These are phyloP conservation scores for Forbesichthys agassizii DNA, from an alignment of 2,113 vertebrate genomes.

Conservation along the genomic window DNA sequence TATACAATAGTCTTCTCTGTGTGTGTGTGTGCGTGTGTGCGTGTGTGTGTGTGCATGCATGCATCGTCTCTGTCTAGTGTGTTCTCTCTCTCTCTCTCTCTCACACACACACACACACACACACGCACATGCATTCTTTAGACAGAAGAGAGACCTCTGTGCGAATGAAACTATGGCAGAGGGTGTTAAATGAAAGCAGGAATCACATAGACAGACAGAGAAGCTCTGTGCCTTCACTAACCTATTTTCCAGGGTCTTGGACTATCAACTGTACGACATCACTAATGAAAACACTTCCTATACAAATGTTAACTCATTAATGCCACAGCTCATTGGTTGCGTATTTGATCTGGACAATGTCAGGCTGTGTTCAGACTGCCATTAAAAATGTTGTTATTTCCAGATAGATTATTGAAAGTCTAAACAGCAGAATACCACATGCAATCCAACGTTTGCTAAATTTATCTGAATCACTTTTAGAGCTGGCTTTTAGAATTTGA, in stretches of 20 bases:
- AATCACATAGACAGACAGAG: background rate
- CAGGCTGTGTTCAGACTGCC: too few species aligned
- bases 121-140: slow-evolving; percentile 34
- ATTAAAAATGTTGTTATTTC: too few species aligned
- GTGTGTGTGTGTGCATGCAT: background rate
- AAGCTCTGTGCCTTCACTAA: too few species aligned
- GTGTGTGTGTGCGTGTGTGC: slow-evolving; percentile 10
- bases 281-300: background rate
- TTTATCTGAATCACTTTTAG: too few species aligned
- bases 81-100: slow-evolving; percentile 7
- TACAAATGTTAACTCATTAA: too few species aligned
- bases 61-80: background rate
- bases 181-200: slow-evolving; percentile 11
- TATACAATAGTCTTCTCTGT: slow-evolving; percentile 58
- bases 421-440: too few species aligned
- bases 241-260: too few species aligned
- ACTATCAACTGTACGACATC: background rate
- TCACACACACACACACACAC: background rate
- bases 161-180: slow-evolving; percentile 9
- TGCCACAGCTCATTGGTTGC: too few species aligned
- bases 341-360: too few species aligned
- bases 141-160: slow-evolving; percentile 52
- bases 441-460: too few species aligned
- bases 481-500: too few species aligned
- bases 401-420: too few species aligned